phyloP scores from a whole-genome alignment of 2,797 vertebrate genomes.

The Myotis daubentonii region DNA sequence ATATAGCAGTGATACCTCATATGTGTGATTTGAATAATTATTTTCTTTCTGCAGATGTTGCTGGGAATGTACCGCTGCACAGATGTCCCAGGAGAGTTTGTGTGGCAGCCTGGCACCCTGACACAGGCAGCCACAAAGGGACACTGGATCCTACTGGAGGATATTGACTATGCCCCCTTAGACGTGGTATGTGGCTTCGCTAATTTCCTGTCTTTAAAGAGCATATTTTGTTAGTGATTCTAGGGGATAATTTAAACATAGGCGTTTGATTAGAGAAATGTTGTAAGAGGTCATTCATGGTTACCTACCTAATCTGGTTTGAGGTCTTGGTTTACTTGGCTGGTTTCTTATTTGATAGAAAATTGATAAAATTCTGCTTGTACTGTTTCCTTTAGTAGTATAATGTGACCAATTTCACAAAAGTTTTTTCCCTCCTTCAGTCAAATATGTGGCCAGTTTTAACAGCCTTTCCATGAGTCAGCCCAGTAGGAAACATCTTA shows the following conservation, averaged over 20 bases:
- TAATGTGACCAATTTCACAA: background rate
- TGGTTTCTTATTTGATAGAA: background rate
- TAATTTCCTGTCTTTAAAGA: conserved; percentile 24
- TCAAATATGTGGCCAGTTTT: background rate
- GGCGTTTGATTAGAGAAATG: background rate
- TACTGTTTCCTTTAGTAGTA: background rate
- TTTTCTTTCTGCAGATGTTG: conserved; percentile 87
- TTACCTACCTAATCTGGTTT: background rate
- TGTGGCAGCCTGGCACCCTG: conserved; percentile 96
- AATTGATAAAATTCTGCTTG: background rate
- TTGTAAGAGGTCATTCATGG: background rate
- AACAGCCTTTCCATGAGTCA: background rate
- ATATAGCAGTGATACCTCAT: background rate
- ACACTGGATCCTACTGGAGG: conserved; percentile 96
- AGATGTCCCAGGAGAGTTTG: conserved; percentile 97
- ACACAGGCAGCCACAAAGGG: conserved; percentile 95
- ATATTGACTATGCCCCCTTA: conserved; percentile 97
- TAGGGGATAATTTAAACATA: background rate
- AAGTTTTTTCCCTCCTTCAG: background rate
- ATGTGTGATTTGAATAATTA: background rate
- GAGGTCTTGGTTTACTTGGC: conserved; percentile 3
- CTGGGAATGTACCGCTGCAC: conserved; percentile 98
- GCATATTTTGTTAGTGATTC: conserved; percentile 12
- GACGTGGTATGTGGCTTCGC: conserved; percentile 90
- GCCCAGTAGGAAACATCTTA: background rate